phyloP scores from a whole-genome alignment of 2,888 invertebrate genomes.

The Linnaemya tessellans region DNA sequence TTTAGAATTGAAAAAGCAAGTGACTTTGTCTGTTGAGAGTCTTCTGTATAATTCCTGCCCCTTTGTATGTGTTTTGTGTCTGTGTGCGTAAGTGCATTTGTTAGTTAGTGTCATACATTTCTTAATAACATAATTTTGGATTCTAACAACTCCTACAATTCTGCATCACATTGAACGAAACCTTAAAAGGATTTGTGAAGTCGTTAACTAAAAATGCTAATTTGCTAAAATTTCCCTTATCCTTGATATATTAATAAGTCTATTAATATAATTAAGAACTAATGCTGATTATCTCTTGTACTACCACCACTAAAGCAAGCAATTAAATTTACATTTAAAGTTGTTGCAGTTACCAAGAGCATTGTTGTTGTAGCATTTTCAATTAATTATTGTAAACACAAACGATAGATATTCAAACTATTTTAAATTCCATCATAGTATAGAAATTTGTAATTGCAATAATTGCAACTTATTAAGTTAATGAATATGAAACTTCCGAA shows the following conservation, averaged over 20 bases:
- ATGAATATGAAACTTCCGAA: conserved; percentile 49
- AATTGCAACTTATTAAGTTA: conserved; percentile 64
- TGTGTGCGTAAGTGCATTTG: too few species aligned
- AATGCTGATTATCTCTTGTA: conserved; percentile 22
- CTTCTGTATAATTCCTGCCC: too few species aligned
- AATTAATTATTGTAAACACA: conserved; percentile 27
- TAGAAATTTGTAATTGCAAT: conserved; percentile 63
- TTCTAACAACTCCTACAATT: too few species aligned
- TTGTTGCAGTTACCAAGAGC: background rate
- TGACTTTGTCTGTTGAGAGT: too few species aligned
- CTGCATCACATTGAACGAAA: too few species aligned
- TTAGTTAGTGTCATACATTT: too few species aligned
- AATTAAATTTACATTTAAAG: conserved; percentile 20
- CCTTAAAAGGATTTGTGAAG: too few species aligned
- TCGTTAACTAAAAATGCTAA: too few species aligned
- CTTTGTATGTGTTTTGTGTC: too few species aligned
- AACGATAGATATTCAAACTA: conserved; percentile 30
- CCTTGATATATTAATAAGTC: background rate
- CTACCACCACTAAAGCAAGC: conserved; percentile 7
- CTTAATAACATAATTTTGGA: too few species aligned
- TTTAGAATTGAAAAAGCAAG: too few species aligned
- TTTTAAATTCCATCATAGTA: conserved; percentile 55
- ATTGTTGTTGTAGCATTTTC: conserved; percentile 3
- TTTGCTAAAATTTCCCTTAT: too few species aligned
- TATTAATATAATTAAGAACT: conserved; percentile 1